Conservation (phyloP, 2,113 vertebrate species). For the Argyrosomus japonicus region DNA sequence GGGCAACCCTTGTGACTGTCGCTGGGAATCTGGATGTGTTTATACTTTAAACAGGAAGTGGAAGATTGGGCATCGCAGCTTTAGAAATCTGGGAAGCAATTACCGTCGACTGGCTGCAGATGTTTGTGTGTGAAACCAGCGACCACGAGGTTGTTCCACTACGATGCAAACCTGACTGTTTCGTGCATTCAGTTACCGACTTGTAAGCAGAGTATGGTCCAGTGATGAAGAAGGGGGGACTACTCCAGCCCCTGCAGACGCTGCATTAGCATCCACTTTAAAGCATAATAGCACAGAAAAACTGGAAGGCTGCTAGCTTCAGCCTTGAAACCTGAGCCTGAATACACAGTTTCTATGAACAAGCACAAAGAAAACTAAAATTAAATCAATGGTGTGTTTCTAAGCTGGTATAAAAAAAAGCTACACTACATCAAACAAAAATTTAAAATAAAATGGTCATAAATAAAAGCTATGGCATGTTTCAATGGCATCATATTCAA, state of each 20-base stretch:
- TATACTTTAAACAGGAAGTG: conserved; percentile 68
- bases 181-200: conserved; percentile 47
- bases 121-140: conserved; percentile 49
- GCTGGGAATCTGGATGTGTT: conserved; percentile 69
- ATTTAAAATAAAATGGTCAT: conserved; percentile 57
- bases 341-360: conserved; percentile 62
- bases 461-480: conserved; percentile 84
- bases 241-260: conserved; percentile 44
- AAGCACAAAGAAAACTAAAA: conserved; percentile 61
- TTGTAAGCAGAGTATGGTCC: conserved; percentile 50
- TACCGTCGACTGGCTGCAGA: conserved; percentile 65
- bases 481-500: conserved; percentile 89
- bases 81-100: conserved; percentile 70
- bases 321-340: conserved; percentile 73
- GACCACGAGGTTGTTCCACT: conserved; percentile 42
- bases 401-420: conserved; percentile 63
- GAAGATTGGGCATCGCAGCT: conserved; percentile 62
- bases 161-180: conserved; percentile 7
- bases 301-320: conserved; percentile 53
- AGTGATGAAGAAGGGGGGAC: conserved; percentile 60
- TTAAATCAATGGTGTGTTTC: conserved; percentile 57
- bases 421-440: conserved; percentile 70
- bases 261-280: conserved; percentile 69
- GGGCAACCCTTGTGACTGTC: conserved; percentile 18
- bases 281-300: conserved; percentile 71